Conservation (phyloP, 1,140 invertebrate species). For the Hormaphis cornu region DNA sequence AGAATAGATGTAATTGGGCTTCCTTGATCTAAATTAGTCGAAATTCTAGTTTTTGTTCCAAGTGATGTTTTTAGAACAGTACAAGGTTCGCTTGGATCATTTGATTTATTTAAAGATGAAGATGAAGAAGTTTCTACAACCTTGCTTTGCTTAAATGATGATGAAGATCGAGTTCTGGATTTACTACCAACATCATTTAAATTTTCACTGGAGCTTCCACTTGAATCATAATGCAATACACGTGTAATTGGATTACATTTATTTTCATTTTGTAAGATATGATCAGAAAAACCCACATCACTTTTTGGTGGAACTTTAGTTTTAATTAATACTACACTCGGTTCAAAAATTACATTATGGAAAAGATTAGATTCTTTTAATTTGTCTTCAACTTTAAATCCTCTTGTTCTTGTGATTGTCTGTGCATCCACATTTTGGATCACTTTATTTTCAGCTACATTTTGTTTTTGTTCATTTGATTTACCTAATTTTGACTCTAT, state of each 20-base stretch:
- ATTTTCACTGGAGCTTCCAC: not conserved
- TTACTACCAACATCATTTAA: not conserved
- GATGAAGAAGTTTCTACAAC: not conserved
- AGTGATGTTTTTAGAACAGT: not conserved
- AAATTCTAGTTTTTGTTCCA: not conserved
- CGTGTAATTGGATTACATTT: not conserved
- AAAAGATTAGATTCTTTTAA: not conserved
- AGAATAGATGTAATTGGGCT: not conserved
- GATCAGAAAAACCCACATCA: not conserved
- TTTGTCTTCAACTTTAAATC: not conserved
- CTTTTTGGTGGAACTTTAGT: too few species aligned
- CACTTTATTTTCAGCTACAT: not conserved
- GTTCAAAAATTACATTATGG: not conserved
- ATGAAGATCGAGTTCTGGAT: not conserved
- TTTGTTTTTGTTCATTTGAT: not conserved
- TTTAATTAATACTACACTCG: not conserved
- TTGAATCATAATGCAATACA: not conserved
- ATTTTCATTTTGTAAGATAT: too few species aligned
- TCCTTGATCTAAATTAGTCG: not conserved
- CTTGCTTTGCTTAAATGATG: not conserved
- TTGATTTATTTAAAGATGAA: not conserved
- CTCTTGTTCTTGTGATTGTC: not conserved
- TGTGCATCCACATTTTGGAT: not conserved
- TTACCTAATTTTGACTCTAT: not conserved
- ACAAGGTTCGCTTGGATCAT: too few species aligned